A percentile compares a stretch with the other conserved stretches of the same genome.
Conservation (phyloP, 2,888 invertebrate species). For the Acrobeloides nanus region DNA sequence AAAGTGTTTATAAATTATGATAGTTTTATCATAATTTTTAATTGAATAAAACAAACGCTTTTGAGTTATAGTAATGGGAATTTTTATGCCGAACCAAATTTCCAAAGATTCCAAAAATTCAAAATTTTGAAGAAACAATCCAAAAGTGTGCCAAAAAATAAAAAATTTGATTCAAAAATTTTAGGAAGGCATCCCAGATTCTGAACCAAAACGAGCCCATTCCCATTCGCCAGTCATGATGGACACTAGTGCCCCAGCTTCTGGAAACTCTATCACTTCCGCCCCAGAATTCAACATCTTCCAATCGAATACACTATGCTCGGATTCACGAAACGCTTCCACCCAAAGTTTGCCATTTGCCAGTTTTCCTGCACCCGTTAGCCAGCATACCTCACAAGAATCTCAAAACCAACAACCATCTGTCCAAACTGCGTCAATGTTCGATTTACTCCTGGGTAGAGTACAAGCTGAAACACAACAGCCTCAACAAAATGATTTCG, state of each 20-base stretch:
- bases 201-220: slow-evolving; percentile 22
- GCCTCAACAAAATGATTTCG: slow-evolving; percentile 1
- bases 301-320: background rate
- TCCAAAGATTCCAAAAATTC: too few species aligned
- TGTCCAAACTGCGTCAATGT: slow-evolving; percentile 8
- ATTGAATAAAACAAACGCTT: too few species aligned
- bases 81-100: too few species aligned
- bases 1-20: too few species aligned
- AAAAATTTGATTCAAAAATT: too few species aligned
- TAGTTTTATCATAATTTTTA: too few species aligned
- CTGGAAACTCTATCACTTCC: slow-evolving; percentile 1
- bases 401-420: slow-evolving; percentile 3
- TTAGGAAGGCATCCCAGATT: slow-evolving; percentile 8
- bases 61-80: too few species aligned
- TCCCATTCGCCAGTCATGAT: slow-evolving; percentile 29
- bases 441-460: slow-evolving; percentile 14
- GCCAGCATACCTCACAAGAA: background rate
- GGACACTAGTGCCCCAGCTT: slow-evolving; percentile 8
- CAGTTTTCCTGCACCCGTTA: slow-evolving; percentile 7
- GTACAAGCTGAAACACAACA: too few species aligned
- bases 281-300: slow-evolving; percentile 8
- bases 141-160: too few species aligned
- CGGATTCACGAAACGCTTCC: slow-evolving; percentile 7
- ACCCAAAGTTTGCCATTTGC: slow-evolving; percentile 15
- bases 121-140: too few species aligned